These are phyloP conservation scores for Caenorhabditis virilis DNA, from an alignment of 2,888 invertebrate genomes.

Conservation along the genomic window DNA sequence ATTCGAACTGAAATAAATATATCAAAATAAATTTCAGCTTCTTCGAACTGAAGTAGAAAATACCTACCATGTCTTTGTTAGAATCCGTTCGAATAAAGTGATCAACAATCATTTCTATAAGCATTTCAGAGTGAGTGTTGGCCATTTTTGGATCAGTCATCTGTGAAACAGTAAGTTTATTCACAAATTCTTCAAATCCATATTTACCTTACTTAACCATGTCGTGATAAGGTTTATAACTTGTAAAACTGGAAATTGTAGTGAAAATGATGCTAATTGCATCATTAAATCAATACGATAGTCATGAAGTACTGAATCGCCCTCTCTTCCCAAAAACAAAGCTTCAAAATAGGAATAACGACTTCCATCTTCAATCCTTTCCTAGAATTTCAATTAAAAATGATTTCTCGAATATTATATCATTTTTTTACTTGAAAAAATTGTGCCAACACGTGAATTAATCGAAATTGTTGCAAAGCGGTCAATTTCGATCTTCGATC, in stretches of 20 bases:
- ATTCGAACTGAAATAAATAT: constrained; percentile 34
- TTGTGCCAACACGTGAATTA: constrained; percentile 28
- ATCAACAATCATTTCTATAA: constrained; percentile 40
- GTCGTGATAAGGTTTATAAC: constrained; percentile 37
- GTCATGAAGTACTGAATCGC: constrained; percentile 37
- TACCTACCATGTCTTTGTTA: constrained; percentile 13
- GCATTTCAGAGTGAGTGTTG: constrained; percentile 25
- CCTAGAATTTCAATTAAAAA: constrained; percentile 15
- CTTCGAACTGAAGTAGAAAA: neutral
- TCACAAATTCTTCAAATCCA: neutral
- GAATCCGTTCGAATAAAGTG: constrained; percentile 30
- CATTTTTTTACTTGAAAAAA: constrained; percentile 36
- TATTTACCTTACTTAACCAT: constrained; percentile 44
- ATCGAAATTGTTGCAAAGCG: constrained; percentile 33
- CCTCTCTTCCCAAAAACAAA: constrained; percentile 48
- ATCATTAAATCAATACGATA: constrained; percentile 30
- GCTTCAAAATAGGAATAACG: constrained; percentile 46
- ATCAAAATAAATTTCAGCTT: neutral
- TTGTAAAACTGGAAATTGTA: constrained; percentile 43
- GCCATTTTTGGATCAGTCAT: constrained; percentile 11
- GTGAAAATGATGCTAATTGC: constrained; percentile 36
- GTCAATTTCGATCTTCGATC: constrained; percentile 42
- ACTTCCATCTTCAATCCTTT: constrained; percentile 38
- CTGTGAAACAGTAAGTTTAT: neutral
- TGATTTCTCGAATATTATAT: neutral